A percentile compares a stretch with the other conserved stretches of the same genome.
Evolutionary conservation across 1,140 invertebrate genomes (phyloP).

Genomic region (Zaprionus capensis): DNA sequence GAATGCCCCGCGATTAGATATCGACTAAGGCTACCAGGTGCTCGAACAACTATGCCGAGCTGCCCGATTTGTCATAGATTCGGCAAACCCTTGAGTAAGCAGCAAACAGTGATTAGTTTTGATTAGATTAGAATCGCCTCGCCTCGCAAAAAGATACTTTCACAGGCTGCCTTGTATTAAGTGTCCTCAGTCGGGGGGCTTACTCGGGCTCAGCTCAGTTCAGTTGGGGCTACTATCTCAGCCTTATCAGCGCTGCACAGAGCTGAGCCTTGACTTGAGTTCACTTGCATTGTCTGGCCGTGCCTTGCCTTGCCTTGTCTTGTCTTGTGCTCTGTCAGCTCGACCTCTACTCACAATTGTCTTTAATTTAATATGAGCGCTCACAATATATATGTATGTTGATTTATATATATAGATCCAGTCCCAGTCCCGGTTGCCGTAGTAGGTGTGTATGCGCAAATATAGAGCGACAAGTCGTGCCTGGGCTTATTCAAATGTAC

Average conservation of each 20-base stretch:
- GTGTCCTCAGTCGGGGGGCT: neutral
- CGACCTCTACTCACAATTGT: slow-evolving; percentile 77
- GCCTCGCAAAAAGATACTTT: neutral
- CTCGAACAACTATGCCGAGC: slow-evolving; percentile 2
- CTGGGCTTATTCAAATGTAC: slow-evolving; percentile 44
- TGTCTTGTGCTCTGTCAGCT: slow-evolving; percentile 24
- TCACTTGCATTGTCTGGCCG: slow-evolving; percentile 8
- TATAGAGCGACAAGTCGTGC: slow-evolving; percentile 18
- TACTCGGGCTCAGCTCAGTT: neutral
- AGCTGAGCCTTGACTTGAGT: slow-evolving; percentile 17
- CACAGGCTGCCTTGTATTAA: neutral
- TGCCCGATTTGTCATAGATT: slow-evolving; percentile 28
- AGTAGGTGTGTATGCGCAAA: slow-evolving; percentile 17
- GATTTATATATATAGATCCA: slow-evolving; percentile 28
- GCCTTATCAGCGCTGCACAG: slow-evolving; percentile 7
- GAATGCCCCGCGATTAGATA: slow-evolving; percentile 57
- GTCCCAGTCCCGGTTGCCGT: slow-evolving; percentile 36
- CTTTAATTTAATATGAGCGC: slow-evolving; percentile 73
- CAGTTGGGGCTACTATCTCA: neutral
- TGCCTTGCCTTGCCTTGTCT: slow-evolving; percentile 1
- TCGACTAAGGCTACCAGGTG: slow-evolving; percentile 27
- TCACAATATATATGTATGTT: slow-evolving; percentile 12
- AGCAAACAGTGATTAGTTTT: slow-evolving; percentile 17
- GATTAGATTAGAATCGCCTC: slow-evolving; percentile 4
- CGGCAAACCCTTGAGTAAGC: slow-evolving; percentile 22